Evolutionary conservation across 2,797 vertebrate species (phyloP).

Genomic region (Coendou prehensilis): DNA sequence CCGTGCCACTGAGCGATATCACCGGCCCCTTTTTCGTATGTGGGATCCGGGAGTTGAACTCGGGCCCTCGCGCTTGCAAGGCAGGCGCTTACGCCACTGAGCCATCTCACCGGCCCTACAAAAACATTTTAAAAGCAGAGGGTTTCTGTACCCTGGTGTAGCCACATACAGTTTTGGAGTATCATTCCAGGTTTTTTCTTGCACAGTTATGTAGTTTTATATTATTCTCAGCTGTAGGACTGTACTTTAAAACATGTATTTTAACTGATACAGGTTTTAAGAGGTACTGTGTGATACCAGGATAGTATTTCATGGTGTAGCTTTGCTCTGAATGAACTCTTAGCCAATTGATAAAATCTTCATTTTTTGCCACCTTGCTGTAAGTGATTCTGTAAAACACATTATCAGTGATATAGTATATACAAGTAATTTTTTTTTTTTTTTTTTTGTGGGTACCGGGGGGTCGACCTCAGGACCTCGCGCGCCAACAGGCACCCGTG

Average conservation of each 20-base stretch:
- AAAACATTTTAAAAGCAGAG: constrained; percentile 6
- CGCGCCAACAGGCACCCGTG: too few relatives aligned
- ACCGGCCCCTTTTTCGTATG: too few relatives aligned
- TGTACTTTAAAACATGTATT: background rate
- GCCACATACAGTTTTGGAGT: background rate
- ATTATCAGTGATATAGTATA: background rate
- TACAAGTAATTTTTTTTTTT: background rate
- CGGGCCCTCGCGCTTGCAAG: too few relatives aligned
- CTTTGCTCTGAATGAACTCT: background rate
- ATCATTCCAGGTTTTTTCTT: background rate
- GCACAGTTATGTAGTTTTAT: background rate
- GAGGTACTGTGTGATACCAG: background rate
- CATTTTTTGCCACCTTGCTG: background rate
- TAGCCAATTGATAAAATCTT: background rate
- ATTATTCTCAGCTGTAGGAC: background rate
- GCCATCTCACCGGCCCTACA: too few relatives aligned
- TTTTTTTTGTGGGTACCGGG: too few relatives aligned
- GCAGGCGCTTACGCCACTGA: too few relatives aligned
- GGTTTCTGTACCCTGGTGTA: background rate
- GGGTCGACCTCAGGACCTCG: too few relatives aligned
- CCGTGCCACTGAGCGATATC: too few relatives aligned
- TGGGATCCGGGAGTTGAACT: too few relatives aligned
- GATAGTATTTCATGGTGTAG: background rate
- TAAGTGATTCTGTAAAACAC: background rate
- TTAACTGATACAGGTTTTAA: background rate